phyloP scores from a whole-genome alignment of 2,797 vertebrate genomes.

The Rhynchotus rufescens region DNA sequence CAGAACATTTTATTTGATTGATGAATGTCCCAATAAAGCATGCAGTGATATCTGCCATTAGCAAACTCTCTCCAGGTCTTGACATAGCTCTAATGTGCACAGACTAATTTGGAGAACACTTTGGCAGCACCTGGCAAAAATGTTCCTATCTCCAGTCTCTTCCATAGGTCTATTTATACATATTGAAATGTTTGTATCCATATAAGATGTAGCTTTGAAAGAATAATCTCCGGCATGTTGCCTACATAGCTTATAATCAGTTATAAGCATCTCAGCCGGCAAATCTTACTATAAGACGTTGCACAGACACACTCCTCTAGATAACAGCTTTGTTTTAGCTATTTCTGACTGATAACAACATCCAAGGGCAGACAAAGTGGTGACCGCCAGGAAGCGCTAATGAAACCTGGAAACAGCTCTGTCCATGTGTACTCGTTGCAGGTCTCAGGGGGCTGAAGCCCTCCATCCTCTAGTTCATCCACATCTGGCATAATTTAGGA shows the following conservation, averaged over 20 bases:
- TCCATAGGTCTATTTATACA: not conserved
- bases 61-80: not conserved
- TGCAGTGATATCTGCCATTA: not conserved
- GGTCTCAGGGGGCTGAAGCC: not conserved
- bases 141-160: not conserved
- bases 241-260: not conserved
- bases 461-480: not conserved
- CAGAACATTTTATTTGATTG: not conserved
- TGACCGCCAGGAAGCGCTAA: not conserved
- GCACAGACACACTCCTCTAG: not conserved
- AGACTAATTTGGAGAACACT: not conserved
- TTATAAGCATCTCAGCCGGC: not conserved
- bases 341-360: not conserved
- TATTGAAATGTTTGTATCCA: not conserved
- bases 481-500: not conserved
- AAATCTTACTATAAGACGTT: not conserved
- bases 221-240: not conserved
- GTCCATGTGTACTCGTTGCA: accelerated
- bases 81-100: not conserved
- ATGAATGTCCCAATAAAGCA: constrained; percentile 33
- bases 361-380: accelerated
- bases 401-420: not conserved
- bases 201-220: not conserved
- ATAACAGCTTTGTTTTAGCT: not conserved
- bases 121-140: not conserved